Evolutionary conservation across 2,113 vertebrate genomes (phyloP), one percentile per base, ranked within the genome.

Genomic region (Sprattus sprattus): DNA sequence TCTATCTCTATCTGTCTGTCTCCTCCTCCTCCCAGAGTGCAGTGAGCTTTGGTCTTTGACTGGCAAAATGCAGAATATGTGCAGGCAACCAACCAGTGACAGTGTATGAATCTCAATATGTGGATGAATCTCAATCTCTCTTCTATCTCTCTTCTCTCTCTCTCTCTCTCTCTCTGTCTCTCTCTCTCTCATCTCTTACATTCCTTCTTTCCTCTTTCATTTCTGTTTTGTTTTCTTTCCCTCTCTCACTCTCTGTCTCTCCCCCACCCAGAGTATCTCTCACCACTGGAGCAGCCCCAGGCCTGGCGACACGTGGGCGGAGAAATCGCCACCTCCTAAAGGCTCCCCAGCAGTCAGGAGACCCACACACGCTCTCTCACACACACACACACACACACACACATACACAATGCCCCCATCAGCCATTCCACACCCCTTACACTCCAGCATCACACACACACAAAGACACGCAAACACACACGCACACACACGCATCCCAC

Each of bases 281-380:
- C 97, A 93, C 96, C 95, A 92, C 93, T 96, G 93, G 93, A 95
- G 95, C 94, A 97, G 94, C 95, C 96, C 96, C 94, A 97, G 95
- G 94, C 96, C 95, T 89, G 95, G 95, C 75, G 95, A 95, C 95
- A 97, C 96, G 96, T 98, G 94, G 96, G 96, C 89, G 94, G 94
- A 0, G 94, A 95, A 86, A 95, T 95, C 9, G 94, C 92, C 82
- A 95, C 95, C 9, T 94, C 95, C 87, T 95, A 95, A 93, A 88
- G 82, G 78, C 13, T 16, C 44, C 75, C 78, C 10, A 75, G 57
- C 44, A 54, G 78, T 32, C 81, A 47, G 85, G 81, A 32, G n/a
- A 83, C 81, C 81, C 46, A 86, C 71, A 85, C 54, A 83, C 50
- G 67, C 50, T 49, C 82, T 46, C 83, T 64, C 49, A 81, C 71